phyloP scores from a whole-genome alignment of 2,113 vertebrate species.

The Tragelaphus imberbis region DNA sequence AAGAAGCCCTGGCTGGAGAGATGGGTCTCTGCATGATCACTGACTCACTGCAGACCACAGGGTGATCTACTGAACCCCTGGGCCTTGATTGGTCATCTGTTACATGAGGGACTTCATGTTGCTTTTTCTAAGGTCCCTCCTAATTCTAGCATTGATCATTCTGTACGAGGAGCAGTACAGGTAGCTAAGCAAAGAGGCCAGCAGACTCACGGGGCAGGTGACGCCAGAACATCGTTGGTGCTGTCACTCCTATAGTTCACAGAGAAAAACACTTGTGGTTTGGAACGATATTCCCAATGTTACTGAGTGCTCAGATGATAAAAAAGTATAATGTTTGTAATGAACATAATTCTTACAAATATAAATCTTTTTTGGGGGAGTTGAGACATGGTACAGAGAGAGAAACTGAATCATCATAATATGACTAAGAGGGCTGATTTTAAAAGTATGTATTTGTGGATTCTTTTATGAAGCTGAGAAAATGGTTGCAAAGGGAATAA shows the following conservation, averaged over 20 bases:
- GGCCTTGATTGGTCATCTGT: not conserved
- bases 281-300: not conserved
- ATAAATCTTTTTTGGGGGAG: not conserved
- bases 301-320: not conserved
- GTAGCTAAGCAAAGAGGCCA: not conserved
- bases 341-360: not conserved
- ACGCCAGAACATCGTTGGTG: accelerated
- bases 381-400: not conserved
- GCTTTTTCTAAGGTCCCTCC: not conserved
- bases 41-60: not conserved
- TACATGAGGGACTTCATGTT: not conserved
- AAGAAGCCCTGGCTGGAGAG: not conserved
- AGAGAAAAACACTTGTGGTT: not conserved
- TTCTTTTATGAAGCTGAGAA: conserved; percentile 49
- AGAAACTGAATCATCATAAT: not conserved
- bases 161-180: not conserved
- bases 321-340: not conserved
- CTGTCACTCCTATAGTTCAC: not conserved
- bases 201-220: not conserved
- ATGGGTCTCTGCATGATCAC: not conserved
- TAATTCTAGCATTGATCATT: not conserved
- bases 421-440: not conserved
- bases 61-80: not conserved
- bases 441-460: not conserved
- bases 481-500: conserved; percentile 45